Evolutionary conservation across 2,113 vertebrate genomes (phyloP), one percentile per base, ranked within the genome.

Genomic region (Pteropus alecto): DNA sequence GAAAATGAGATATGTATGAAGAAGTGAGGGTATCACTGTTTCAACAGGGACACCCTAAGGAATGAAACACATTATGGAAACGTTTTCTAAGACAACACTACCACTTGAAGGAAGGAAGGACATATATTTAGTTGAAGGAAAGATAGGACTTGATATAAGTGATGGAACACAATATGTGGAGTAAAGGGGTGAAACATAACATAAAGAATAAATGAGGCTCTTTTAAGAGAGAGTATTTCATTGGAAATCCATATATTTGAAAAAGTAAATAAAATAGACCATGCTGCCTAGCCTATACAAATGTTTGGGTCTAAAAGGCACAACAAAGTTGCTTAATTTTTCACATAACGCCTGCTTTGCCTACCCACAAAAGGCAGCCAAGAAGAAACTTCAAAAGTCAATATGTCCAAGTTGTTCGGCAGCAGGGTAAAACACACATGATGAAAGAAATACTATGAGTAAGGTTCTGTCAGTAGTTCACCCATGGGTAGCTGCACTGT

Each of bases 291-390:
- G 1, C 8, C 9, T 56, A 71, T 51, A 67, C 22, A 92, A 60
- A 92, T 35, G 24, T 77, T 21, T 94, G 19, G 6, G 0, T 81
- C 41, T 97, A 61, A 88, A 96, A 92, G 41, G 4, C 19, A 82
- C 10, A 58, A 73, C 68, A 48, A 84, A 92, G 33, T 56, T 71
- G 81, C 61, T 96, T 90, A 70, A 38, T 74, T 96, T 95, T 96
- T 90, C 84, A 70, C 12, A 63, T 41, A 8, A 6, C 2, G 22
- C 26, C 41, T 58, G 30, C 81, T 95, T 90, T 81, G 41, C n/a
- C 24, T 54, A 28, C 2, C 4, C 24, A 33, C 14, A 85, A 78
- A 94, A 82, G 8, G 19, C 21, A 85, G 35, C 35, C 16, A 51
- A 35, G 7, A 82, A 65, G n/a, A 92, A 70, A 43, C 12, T 35